A percentile compares a stretch with the other conserved stretches of the same genome.
phyloP scores from a whole-genome alignment of 30 jellyfish, hydroid and myxozoan genomes.

The Cassiopea andromeda region DNA sequence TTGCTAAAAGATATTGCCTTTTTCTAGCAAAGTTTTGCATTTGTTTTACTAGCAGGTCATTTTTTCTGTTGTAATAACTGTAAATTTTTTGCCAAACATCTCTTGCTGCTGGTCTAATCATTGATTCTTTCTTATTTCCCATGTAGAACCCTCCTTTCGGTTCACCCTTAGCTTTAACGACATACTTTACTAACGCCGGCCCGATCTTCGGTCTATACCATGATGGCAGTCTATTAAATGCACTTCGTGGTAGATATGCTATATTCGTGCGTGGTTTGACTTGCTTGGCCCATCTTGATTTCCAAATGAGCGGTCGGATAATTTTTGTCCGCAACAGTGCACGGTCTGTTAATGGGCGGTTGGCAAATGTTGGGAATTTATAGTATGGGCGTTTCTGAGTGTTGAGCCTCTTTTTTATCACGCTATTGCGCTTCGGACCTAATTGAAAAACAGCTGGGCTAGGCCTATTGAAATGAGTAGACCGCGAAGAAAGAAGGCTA shows the following conservation, averaged over 20 bases:
- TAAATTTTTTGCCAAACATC: conserved; percentile 69
- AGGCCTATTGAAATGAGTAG: conserved; percentile 9
- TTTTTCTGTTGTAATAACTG: conserved; percentile 58
- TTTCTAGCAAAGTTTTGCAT: not conserved
- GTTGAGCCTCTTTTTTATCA: not conserved
- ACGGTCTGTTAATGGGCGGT: conserved; percentile 90
- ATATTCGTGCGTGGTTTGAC: conserved; percentile 53
- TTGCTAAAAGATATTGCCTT: not conserved
- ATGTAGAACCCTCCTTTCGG: conserved; percentile 13
- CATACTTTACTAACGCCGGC: conserved; percentile 71
- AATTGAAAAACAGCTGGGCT: conserved; percentile 2
- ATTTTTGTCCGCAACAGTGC: conserved; percentile 85
- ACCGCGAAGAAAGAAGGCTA: conserved; percentile 48
- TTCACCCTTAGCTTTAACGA: conserved; percentile 29
- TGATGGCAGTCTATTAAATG: conserved; percentile 66
- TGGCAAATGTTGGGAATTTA: conserved; percentile 33
- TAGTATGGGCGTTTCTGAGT: not conserved
- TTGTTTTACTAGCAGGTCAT: conserved; percentile 4
- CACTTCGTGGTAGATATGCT: conserved; percentile 56
- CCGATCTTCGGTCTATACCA: conserved; percentile 81
- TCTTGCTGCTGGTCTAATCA: conserved; percentile 32
- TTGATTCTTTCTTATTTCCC: conserved; percentile 47
- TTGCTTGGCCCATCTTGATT: conserved; percentile 15
- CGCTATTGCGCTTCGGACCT: conserved; percentile 8
- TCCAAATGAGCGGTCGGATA: conserved; percentile 55